Percentiles rank a stretch among this genome's conserved stretches.
Evolutionary conservation across 2,797 vertebrate species (phyloP).

Genomic region (Pelobates cultripes): DNA sequence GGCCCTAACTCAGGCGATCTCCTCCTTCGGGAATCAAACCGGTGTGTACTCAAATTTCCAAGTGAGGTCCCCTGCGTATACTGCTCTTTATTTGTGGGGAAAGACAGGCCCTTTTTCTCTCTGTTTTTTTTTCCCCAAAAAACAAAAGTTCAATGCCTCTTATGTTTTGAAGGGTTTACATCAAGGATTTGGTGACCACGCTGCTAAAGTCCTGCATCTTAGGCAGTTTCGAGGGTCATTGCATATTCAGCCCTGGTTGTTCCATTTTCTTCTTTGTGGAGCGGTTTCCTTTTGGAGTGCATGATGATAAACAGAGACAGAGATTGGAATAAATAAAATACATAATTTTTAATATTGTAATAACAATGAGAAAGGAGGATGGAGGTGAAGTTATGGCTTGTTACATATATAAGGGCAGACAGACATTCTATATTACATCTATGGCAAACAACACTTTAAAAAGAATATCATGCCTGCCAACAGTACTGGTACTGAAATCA

Average conservation of each 20-base stretch:
- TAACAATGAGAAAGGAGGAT: background rate
- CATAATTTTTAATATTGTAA: background rate
- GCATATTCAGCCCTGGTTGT: constrained; percentile 88
- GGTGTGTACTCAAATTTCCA: constrained; percentile 62
- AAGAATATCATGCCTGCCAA: no score
- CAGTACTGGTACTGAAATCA: no score
- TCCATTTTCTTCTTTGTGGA: constrained; percentile 93
- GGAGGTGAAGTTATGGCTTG: background rate
- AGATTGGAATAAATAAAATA: background rate
- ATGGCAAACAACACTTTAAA: no score
- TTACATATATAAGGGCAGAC: no score
- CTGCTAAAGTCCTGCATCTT: constrained; percentile 82
- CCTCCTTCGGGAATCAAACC: constrained; percentile 51
- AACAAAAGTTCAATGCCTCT: constrained; percentile 61
- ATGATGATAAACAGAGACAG: constrained; percentile 1
- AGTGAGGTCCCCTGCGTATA: constrained; percentile 60
- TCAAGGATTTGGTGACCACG: constrained; percentile 78
- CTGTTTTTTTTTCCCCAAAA: background rate
- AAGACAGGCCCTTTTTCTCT: no score
- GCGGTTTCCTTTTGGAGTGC: constrained; percentile 85
- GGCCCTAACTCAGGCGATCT: background rate
- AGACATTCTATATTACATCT: no score
- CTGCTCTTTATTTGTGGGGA: no score
- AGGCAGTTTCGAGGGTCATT: constrained; percentile 90
- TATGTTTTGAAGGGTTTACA: constrained; percentile 54